These are phyloP conservation scores for human DNA, from an alignment of 2,113 vertebrate species.

Conservation along the genomic window DNA sequence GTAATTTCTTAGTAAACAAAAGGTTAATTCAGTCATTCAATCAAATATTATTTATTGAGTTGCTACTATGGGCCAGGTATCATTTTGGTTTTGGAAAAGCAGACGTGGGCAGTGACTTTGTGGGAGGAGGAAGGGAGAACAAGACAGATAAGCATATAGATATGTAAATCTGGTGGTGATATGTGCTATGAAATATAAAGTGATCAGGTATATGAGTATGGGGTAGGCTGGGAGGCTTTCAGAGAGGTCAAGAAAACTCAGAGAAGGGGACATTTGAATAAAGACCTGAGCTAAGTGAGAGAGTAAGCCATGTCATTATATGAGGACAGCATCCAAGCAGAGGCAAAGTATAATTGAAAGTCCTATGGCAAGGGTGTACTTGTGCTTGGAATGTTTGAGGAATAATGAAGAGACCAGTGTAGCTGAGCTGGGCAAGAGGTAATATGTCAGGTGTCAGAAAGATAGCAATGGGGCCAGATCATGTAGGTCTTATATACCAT, in stretches of 20 bases:
- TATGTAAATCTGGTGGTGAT: neutral
- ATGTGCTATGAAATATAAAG: neutral
- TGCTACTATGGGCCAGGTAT: neutral
- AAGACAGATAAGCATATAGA: neutral
- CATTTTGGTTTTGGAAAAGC: neutral
- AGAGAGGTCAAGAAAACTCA: neutral
- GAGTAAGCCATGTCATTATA: neutral
- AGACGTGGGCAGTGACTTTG: neutral
- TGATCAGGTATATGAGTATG: neutral
- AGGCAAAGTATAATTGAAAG: neutral
- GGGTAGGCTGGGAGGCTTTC: neutral
- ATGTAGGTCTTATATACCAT: neutral
- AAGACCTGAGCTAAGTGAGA: neutral
- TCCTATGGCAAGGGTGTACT: neutral
- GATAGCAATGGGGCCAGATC: neutral
- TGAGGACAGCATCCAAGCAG: neutral
- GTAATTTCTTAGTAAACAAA: conserved; percentile 20
- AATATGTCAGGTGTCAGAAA: neutral
- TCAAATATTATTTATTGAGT: conserved; percentile 32
- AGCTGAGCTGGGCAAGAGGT: neutral
- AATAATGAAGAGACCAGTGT: neutral
- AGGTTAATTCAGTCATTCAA: conserved; percentile 2
- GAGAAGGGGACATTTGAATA: neutral
- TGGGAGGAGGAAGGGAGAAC: neutral
- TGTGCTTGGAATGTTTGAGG: neutral